Conservation (phyloP, 35 echinoderm and acorn worm species). For the Anneissia japonica region DNA sequence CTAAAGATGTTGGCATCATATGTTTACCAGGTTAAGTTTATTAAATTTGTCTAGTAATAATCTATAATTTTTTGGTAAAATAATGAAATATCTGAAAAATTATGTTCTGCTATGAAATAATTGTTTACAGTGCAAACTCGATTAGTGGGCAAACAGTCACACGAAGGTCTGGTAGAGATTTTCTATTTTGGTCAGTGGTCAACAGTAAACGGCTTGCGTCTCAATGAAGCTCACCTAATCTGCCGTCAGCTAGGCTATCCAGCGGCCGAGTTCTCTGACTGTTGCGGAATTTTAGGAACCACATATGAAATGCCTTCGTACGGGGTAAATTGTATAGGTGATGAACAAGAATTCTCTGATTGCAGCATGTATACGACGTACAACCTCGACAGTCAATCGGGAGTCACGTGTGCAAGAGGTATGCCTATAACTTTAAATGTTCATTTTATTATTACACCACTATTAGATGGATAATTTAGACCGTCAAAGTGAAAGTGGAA, state of each 20-base stretch:
- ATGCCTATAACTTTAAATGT: too few species aligned
- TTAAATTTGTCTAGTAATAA: too few species aligned
- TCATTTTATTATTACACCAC: too few species aligned
- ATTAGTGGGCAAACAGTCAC: not conserved
- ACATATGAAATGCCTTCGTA: not conserved
- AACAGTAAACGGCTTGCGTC: not conserved
- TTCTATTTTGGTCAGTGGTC: not conserved
- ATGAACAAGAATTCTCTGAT: not conserved
- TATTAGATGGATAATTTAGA: too few species aligned
- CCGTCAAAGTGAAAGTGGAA: too few species aligned
- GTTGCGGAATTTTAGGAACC: not conserved
- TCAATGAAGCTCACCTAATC: not conserved
- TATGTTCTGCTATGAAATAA: too few species aligned
- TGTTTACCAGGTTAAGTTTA: too few species aligned
- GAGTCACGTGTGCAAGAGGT: too few species aligned
- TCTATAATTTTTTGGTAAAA: too few species aligned
- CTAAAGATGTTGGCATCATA: not conserved
- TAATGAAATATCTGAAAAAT: too few species aligned
- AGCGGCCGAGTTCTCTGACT: not conserved
- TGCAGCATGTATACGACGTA: too few species aligned
- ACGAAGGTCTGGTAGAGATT: not conserved
- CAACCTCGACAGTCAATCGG: too few species aligned
- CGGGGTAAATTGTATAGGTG: not conserved
- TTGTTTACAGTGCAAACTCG: not conserved
- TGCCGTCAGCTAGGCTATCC: not conserved